Base-by-base conservation (phyloP, 2,797 vertebrate genomes). In the Neoniphon sammara region DNA sequence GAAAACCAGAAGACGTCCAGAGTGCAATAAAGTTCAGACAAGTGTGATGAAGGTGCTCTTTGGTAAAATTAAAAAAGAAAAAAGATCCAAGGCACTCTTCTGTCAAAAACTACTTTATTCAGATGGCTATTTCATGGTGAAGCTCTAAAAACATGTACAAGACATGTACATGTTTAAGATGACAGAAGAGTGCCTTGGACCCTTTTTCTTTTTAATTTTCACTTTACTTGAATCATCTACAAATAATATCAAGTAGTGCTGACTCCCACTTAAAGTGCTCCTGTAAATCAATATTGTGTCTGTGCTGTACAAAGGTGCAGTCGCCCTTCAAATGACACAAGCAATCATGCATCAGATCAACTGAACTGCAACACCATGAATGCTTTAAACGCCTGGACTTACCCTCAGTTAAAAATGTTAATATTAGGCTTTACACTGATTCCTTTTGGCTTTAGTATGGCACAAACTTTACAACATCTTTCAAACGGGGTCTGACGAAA, bases 261-360 rank as follows among this genome's bases (percentile, higher is more conserved):
- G 21, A 60, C 42, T 59, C 58, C 71, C 12, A 56, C 21, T 55
- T 90, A 88, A 90, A 91, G 86, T 91, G 89, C 85, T 84, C 5
- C 23, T 70, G 57, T 73, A 27, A 69, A 52, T 75, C 18, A 42
- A 25, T 30, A 7, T 20, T 23, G 2, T 31, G 7, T 39, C 12
- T 30, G 39, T 55, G 46, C 56, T 49, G 21, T 47, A 34, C 59
- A 79, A 78, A 66, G 18, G 55, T 66, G 60, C 66, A 53, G 56
- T 75, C 47, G 18, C 27, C 61, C 52, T 49, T 49, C 20, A 36
- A 62, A 20, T 27, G 2, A 36, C 39, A 46, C 23, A 69, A 0
- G 0, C 3, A 20, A 52, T 14, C 49, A 0, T 27, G 0, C 4
- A 30, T 58, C 21, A 53, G 11, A 60, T 63, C n/a, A 56, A 53